Evolutionary conservation across 2,113 vertebrate species (phyloP), one percentile per base, ranked within the genome.

Genomic region (Lophotis ruficrista): DNA sequence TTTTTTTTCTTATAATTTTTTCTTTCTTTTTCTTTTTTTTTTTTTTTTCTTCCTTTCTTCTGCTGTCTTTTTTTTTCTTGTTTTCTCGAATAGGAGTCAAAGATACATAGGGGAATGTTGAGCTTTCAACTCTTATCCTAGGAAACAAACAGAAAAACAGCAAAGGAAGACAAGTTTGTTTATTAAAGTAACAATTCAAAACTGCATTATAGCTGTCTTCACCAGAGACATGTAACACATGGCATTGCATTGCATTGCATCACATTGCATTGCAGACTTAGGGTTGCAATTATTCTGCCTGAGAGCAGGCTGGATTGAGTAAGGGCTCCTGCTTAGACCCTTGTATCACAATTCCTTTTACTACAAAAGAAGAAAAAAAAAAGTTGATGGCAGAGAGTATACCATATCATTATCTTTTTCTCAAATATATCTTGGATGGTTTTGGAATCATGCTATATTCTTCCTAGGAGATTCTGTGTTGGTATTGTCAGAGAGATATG

Each of bases 41-140:
- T 33, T 9, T 15, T 6, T 6, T 13, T 33, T 28, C 2, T 12
- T 48, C 5, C 33, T 35, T 27, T 16, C 5, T 17, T 15, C 8
- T 14, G 10, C 17, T 10, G 0, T 31, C 11, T 6, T 3, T 17
- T 41, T 5, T 9, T 14, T 30, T 31, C 4, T 12, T 14, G 2
- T 18, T 57, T 28, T 16, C 24, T 6, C 15, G 5, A 35, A 22
- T 3, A 33, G 5, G 15, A 76, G 38, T 8, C 14, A 60, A 54
- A 76, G 19, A 50, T 33, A 27, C 27, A 14, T 17, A n/a, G 8
- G 11, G 12, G 5, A 89, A 61, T 35, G 11, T 2, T 66, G 24
- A 38, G 18, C 5, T 68, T 51, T 82, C 30, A 30, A 5, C 5
- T 33, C 3, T n/a, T 60, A 31, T 47, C 2, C 2, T 48, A 21